Base-by-base conservation (phyloP, 2,888 invertebrate genomes). In the Sarcophaga carnaria region DNA sequence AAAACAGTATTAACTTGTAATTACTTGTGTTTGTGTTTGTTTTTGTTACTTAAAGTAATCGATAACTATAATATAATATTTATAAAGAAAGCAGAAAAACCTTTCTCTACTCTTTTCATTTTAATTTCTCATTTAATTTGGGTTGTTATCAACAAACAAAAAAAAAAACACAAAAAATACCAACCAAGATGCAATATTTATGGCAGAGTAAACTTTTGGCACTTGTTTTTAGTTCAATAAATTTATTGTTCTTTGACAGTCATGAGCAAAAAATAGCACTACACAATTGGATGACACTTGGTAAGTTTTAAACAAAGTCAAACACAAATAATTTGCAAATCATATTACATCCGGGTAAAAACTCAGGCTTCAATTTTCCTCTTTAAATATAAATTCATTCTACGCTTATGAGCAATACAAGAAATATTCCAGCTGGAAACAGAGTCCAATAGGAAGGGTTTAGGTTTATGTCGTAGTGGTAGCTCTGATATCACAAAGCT, bases 191-290 rank as follows among this genome's bases (percentile, higher is more conserved):
- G 25, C 45, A 76, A 76, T 70, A 76, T 82, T 82, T 76, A 71
- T 76, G 70, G 54, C 76, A 76, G 63, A 64, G 45, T 59, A 45
- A 25, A 82, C 47, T 76, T 62, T 82, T 71, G 82, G 77, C 70
- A 77, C 47, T 64, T 54, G 54, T 54, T 54, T 54, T 54, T 54
- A 54, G 54, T 54, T 54, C 54, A 54, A 54, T 54, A 54, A 14
- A 37, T 37, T 37, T 37, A 37, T 37, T 37, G 8, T 54, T 12
- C 3, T 17, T 54, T 54, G 17, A 54, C 17, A 54, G 54, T 14
- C 17, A 17, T 54, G 54, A 4, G 3, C 54, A 54, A 54, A 54
- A 54, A 54, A 54, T 54, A 54, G 54, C 54, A 54, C 2, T 2
- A 37, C 2, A 37, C 37, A 6, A 37, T 37, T 6, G 37, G 37